These are phyloP conservation scores for Tetragnatha montana DNA, from an alignment of 2,888 invertebrate species.

Conservation along the genomic window DNA sequence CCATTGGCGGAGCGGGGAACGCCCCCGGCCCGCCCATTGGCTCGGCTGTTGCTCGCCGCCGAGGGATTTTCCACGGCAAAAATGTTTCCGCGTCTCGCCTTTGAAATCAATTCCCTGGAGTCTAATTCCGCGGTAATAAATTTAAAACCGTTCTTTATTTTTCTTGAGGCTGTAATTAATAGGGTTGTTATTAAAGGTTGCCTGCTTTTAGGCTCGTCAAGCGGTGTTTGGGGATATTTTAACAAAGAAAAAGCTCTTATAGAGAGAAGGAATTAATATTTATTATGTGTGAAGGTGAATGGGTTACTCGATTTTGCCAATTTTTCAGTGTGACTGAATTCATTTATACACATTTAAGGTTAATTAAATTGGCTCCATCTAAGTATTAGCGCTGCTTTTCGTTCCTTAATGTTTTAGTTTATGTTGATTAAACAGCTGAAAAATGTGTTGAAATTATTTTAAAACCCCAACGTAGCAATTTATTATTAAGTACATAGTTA, in stretches of 20 bases:
- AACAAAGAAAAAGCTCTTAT: constrained; percentile 52
- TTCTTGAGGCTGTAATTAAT: constrained; percentile 59
- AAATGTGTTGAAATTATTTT: too few species aligned
- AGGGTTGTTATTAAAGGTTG: constrained; percentile 51
- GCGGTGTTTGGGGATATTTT: constrained; percentile 52
- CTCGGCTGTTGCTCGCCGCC: constrained; percentile 56
- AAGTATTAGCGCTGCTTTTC: background rate
- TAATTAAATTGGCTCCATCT: background rate
- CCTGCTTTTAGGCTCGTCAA: constrained; percentile 30
- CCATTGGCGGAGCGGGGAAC: constrained; percentile 60
- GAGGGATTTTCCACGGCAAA: constrained; percentile 30
- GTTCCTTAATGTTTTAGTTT: too few species aligned
- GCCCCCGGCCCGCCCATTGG: constrained; percentile 62
- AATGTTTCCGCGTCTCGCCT: constrained; percentile 45
- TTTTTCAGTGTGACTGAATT: background rate
- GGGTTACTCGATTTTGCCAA: constrained; percentile 9
- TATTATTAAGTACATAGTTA: too few species aligned
- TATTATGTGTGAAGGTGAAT: constrained; percentile 34
- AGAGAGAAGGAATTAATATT: constrained; percentile 50
- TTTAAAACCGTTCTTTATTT: constrained; percentile 67
- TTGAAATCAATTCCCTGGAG: constrained; percentile 61
- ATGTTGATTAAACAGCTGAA: too few species aligned
- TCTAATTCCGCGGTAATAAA: constrained; percentile 65
- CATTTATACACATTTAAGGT: constrained; percentile 17
- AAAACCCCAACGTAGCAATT: too few species aligned